phyloP scores from a whole-genome alignment of 2,888 invertebrate genomes.

The Macropis europaea region DNA sequence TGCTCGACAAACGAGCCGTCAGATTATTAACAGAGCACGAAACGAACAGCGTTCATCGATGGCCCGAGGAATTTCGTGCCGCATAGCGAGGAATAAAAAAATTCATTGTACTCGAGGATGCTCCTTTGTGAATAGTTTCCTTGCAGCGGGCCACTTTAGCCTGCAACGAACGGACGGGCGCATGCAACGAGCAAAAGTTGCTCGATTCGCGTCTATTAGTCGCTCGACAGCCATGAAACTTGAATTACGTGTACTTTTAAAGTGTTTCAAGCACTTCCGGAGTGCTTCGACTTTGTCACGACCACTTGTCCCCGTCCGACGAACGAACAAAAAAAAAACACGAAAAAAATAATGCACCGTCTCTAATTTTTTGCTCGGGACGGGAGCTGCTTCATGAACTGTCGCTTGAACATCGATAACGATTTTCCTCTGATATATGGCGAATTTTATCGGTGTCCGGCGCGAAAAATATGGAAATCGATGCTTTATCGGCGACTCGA shows the following conservation, averaged over 20 bases:
- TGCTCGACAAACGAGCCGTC: conserved; percentile 17
- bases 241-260: conserved; percentile 45
- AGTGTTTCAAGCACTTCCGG: conserved; percentile 40
- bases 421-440: too few relatives aligned
- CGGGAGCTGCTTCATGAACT: too few relatives aligned
- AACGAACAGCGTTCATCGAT: conserved; percentile 35
- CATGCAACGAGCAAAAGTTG: conserved; percentile 40
- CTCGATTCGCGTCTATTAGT: conserved; percentile 32
- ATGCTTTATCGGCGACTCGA: too few relatives aligned
- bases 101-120: conserved; percentile 20
- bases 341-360: too few relatives aligned
- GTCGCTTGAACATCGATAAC: too few relatives aligned
- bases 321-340: too few relatives aligned
- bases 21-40: conserved; percentile 32
- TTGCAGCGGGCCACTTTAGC: conserved; percentile 35
- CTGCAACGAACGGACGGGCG: conserved; percentile 34
- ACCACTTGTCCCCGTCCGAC: too few relatives aligned
- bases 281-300: conserved; percentile 16
- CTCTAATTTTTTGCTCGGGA: too few relatives aligned
- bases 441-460: too few relatives aligned
- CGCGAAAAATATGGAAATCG: too few relatives aligned
- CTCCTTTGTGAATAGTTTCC: conserved; percentile 56
- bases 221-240: conserved; percentile 33
- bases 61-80: neutral
- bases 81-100: conserved; percentile 13